Conservation (phyloP, 2,113 vertebrate genomes). For the Capricornis sumatraensis region DNA sequence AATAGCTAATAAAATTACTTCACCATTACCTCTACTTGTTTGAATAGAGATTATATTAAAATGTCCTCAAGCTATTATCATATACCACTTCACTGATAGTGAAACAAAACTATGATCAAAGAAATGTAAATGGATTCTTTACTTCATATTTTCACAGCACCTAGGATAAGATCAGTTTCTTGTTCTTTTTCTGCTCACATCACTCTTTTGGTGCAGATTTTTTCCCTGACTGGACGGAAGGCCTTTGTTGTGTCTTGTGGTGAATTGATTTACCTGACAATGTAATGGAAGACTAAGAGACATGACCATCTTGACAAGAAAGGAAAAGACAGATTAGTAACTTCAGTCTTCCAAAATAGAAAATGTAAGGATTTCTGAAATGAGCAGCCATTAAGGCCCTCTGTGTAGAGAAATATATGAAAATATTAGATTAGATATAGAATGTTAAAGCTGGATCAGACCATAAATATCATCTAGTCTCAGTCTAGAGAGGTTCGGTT, state of each 20-base stretch:
- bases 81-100: not conserved
- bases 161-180: not conserved
- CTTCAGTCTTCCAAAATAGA: not conserved
- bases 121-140: not conserved
- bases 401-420: not conserved
- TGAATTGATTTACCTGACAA: not conserved
- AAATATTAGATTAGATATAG: conserved; percentile 10
- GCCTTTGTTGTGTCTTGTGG: not conserved
- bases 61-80: not conserved
- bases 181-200: not conserved
- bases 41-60: not conserved
- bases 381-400: not conserved
- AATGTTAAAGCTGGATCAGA: not conserved
- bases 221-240: not conserved
- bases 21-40: not conserved
- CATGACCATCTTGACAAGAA: not conserved
- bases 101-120: not conserved
- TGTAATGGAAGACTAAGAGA: not conserved
- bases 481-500: not conserved
- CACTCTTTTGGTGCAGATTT: not conserved
- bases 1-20: not conserved
- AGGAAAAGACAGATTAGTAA: conserved; percentile 11
- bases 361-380: not conserved
- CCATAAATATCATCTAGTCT: conserved; percentile 3
- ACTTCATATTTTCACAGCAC: not conserved